phyloP scores from a whole-genome alignment of 2,797 vertebrate genomes.

The Pelochelys cantorii region DNA sequence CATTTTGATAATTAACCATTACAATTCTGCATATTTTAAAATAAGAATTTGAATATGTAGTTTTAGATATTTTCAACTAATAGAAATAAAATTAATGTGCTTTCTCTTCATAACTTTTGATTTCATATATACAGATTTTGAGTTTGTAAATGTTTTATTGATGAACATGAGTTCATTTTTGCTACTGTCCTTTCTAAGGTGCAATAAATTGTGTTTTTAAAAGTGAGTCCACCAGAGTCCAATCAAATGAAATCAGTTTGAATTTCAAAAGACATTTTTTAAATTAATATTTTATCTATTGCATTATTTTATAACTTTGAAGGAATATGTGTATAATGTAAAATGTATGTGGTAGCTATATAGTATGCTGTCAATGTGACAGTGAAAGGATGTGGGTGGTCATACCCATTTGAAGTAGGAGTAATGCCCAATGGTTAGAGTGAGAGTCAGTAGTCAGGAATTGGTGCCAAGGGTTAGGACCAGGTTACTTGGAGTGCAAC shows the following conservation, averaged over 20 bases:
- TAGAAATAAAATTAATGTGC: not conserved
- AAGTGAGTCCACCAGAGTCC: slow-evolving; percentile 15
- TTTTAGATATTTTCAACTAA: not conserved
- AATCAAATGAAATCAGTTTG: slow-evolving; percentile 13
- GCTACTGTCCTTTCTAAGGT: slow-evolving; percentile 8
- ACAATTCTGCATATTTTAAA: not conserved
- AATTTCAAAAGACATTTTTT: slow-evolving; percentile 23
- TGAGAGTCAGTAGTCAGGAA: not conserved
- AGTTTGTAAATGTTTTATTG: not conserved
- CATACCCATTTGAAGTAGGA: not conserved
- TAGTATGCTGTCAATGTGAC: not conserved
- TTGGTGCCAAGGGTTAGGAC: not conserved
- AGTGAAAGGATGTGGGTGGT: not conserved
- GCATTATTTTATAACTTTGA: slow-evolving; percentile 23
- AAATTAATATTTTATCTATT: not conserved
- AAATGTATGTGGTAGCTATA: not conserved
- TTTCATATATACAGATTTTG: not conserved
- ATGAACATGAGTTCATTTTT: not conserved
- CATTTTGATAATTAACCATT: not conserved
- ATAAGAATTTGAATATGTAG: not conserved
- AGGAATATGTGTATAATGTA: not conserved
- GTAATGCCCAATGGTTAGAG: not conserved
- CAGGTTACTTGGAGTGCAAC: not conserved
- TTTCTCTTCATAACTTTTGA: not conserved
- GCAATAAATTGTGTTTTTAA: not conserved